Evolutionary conservation across 1,140 invertebrate genomes (phyloP).

Genomic region (Bombus affinis): DNA sequence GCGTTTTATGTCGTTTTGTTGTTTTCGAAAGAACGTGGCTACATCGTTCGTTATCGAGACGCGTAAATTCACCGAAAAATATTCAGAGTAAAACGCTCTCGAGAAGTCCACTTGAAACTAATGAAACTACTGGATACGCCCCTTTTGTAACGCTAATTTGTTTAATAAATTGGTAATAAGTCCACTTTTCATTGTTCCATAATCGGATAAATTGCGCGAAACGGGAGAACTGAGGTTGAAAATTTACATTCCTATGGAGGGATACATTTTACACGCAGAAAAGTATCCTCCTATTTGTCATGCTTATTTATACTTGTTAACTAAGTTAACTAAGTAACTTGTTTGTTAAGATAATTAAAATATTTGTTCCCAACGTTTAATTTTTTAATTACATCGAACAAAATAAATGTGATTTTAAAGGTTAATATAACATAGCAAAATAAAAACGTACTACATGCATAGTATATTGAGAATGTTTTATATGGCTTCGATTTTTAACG

Average conservation of each 20-base stretch:
- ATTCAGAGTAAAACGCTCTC: background rate
- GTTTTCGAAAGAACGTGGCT: slow-evolving; percentile 7
- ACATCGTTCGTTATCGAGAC: slow-evolving; percentile 1
- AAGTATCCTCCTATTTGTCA: background rate
- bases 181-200: background rate
- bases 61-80: slow-evolving; percentile 10
- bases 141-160: slow-evolving; percentile 19
- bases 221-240: background rate
- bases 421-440: background rate
- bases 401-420: background rate
- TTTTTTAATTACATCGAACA: background rate
- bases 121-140: background rate
- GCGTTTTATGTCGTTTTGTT: slow-evolving; percentile 13
- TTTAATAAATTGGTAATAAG: slow-evolving; percentile 45
- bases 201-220: too few relatives aligned
- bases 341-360: background rate
- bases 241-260: background rate
- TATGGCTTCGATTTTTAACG: background rate
- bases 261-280: background rate
- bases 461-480: background rate
- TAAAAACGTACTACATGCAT: background rate
- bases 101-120: background rate
- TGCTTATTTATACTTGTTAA: too few relatives aligned
- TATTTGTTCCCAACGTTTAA: background rate
- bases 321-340: too few relatives aligned